Evolutionary conservation across 2,888 invertebrate species (phyloP).

Genomic region (Aricia artaxerxes): DNA sequence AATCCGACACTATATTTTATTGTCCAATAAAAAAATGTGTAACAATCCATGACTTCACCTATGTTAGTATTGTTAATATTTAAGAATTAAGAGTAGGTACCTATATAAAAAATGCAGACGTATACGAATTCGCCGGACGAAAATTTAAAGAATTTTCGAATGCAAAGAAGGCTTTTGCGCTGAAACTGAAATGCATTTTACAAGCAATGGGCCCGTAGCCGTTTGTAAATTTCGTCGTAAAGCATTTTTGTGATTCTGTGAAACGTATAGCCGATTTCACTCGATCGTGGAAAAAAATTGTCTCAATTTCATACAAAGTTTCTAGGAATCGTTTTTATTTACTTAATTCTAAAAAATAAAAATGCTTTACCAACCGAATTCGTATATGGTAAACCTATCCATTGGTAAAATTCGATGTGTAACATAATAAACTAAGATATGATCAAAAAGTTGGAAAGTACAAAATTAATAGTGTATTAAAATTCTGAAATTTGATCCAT

Average conservation of each 20-base stretch:
- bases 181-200: constrained; percentile 24
- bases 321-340: not conserved
- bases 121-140: not conserved
- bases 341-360: not conserved
- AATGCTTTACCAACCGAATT: not conserved
- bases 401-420: not conserved
- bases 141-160: constrained; percentile 15
- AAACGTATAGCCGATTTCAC: not conserved
- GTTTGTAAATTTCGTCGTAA: constrained; percentile 22
- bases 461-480: not conserved
- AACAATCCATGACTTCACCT: no score
- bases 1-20: not conserved
- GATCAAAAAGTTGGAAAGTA: not conserved
- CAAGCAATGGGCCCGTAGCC: constrained; percentile 8
- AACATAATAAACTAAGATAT: constrained; percentile 1
- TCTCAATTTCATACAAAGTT: not conserved
- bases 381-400: not conserved
- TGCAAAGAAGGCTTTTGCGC: constrained; percentile 5
- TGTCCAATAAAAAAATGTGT: not conserved
- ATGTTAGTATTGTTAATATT: no score
- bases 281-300: not conserved
- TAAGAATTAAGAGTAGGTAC: no score
- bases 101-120: not conserved
- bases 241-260: constrained; percentile 24
- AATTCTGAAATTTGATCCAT: constrained; percentile 1